Evolutionary conservation across 2,888 invertebrate species (phyloP).

Genomic region (Caenorhabditis angaria): DNA sequence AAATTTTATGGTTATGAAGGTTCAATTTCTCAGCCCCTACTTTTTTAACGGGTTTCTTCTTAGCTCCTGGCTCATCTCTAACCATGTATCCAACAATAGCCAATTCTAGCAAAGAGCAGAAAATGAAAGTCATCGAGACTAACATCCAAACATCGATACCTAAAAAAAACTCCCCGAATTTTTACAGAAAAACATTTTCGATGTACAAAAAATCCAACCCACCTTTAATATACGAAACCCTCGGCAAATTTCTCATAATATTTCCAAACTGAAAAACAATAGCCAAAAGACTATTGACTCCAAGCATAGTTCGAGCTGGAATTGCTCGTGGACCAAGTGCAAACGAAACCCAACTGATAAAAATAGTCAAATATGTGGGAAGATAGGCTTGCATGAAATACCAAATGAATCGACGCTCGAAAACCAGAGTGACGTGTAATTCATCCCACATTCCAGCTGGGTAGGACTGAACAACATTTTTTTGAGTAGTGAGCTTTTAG

Average conservation of each 20-base stretch:
- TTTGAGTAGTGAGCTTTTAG: background rate
- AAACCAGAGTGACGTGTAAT: slow-evolving; percentile 57
- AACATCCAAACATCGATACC: slow-evolving; percentile 60
- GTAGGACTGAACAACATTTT: slow-evolving; percentile 44
- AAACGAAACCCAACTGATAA: slow-evolving; percentile 64
- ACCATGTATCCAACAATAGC: slow-evolving; percentile 61
- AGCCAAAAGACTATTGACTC: slow-evolving; percentile 62
- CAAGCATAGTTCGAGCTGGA: slow-evolving; percentile 63
- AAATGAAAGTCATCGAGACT: slow-evolving; percentile 61
- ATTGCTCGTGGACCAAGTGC: slow-evolving; percentile 57
- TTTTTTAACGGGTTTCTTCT: slow-evolving; percentile 33
- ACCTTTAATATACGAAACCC: slow-evolving; percentile 65
- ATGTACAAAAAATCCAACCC: slow-evolving; percentile 23
- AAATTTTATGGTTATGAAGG: background rate
- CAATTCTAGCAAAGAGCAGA: slow-evolving; percentile 54
- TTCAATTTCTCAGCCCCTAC: background rate
- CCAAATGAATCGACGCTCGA: slow-evolving; percentile 62
- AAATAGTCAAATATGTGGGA: slow-evolving; percentile 65
- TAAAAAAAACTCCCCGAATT: background rate
- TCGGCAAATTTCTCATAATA: slow-evolving; percentile 66
- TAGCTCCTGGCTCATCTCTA: slow-evolving; percentile 38
- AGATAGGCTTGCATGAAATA: slow-evolving; percentile 68
- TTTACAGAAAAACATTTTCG: background rate
- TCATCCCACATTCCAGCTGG: slow-evolving; percentile 67
- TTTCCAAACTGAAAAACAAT: slow-evolving; percentile 70